Base-by-base conservation (phyloP, 2,797 vertebrate species). In the Myotis findleyi region DNA sequence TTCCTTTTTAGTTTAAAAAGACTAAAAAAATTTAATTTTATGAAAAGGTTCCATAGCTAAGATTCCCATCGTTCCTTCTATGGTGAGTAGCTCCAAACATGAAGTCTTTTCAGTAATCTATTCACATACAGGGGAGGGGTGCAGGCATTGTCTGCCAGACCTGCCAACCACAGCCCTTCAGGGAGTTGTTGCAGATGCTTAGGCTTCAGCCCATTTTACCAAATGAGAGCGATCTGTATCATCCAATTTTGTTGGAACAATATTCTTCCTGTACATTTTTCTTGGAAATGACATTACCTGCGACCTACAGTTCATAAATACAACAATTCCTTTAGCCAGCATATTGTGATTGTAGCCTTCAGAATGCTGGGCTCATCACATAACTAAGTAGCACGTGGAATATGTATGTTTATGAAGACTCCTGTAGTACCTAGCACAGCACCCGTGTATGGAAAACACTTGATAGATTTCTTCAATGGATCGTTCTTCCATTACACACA, bases 71-170 rank as follows among this genome's bases (percentile, higher is more conserved):
- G 49, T 64, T 51, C 62, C 20, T 84, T 84, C 76, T 33, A 16
- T 49, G 20, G 18, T 27, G 47, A 36, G 25, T 59, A 59, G 23
- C 25, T 79, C 47, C 23, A 73, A 72, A 79, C 36, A 38, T 23
- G 51, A 89, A 69, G 2, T 44, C n/a, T 49, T 87, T 83, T 49
- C 57, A 49, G 20, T 33, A 12, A 62, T 53, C 18, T 41, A 53
- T 38, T 87, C 64, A 38, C 2, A 59, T 6, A 3, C 49, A 76
- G 10, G 59, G 21, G 38, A n/a, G 14, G 6, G 6, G 30, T 36
- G 1, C 0, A 44, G 23, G 38, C 62, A 5, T 2, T 23, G 2
- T 64, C 17, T 21, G 5, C 41, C 59, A 30, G 25, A 47, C 0
- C 17, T 41, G 53, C 13, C 55, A 41, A 51, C 7, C 5, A n/a